These are phyloP conservation scores for Drosophila auraria DNA, from an alignment of 1,140 invertebrate genomes.

Conservation along the genomic window DNA sequence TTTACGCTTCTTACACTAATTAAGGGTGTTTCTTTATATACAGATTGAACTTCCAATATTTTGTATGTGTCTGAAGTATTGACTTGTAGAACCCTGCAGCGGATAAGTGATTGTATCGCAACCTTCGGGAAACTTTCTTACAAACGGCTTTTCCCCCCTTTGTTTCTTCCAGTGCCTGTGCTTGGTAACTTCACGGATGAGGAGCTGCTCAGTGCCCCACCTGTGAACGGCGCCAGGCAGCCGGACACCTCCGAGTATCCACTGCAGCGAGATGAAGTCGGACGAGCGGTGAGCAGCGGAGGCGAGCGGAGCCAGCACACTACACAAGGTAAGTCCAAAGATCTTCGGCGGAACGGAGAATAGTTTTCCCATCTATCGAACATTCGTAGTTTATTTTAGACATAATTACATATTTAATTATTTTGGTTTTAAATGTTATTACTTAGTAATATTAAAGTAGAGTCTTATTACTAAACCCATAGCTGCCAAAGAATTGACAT, in stretches of 20 bases:
- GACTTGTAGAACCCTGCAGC: too few species aligned
- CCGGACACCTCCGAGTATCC: constrained; percentile 88
- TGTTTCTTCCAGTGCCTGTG: constrained; percentile 86
- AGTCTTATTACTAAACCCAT: too few species aligned
- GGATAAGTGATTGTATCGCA: not conserved
- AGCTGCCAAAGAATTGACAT: not conserved
- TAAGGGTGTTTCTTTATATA: too few species aligned
- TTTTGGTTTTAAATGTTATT: too few species aligned
- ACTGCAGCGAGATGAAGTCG: constrained; percentile 89
- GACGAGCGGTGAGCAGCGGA: constrained; percentile 74
- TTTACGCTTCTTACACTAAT: too few species aligned
- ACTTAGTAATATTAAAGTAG: not conserved
- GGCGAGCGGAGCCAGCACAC: constrained; percentile 74
- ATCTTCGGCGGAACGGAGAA: not conserved
- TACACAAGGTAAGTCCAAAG: constrained; percentile 71
- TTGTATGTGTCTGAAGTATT: too few species aligned
- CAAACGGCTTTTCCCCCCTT: not conserved
- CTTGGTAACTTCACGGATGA: constrained; percentile 90
- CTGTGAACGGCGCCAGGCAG: constrained; percentile 51
- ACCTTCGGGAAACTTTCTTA: not conserved
- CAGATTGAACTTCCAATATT: too few species aligned
- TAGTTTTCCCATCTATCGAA: not conserved
- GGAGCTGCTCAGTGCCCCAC: constrained; percentile 84
- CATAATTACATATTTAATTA: too few species aligned
- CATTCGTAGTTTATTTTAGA: too few species aligned